Base-by-base conservation (phyloP, 2,888 invertebrate species). In the Sesia apiformis region DNA sequence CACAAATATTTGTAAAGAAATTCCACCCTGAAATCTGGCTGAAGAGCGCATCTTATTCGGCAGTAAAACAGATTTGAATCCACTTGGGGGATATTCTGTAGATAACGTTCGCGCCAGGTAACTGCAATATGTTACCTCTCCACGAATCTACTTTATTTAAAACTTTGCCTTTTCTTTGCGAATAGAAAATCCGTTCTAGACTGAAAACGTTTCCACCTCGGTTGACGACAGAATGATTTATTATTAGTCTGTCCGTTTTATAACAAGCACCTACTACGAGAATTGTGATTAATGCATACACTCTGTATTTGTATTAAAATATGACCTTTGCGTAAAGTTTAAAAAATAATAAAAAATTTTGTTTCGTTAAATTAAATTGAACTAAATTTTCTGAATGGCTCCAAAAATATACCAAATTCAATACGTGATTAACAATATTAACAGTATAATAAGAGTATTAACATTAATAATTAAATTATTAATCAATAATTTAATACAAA, bases 21-120 rank as follows among this genome's bases (percentile, higher is more conserved):
- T 23, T 46, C 46, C 5, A 46, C 8, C 8, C 4, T 8, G 38
- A 38, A 50, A 50, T 50, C 50, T 50, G 39, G 56, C 56, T 50
- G 51, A 54, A 56, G 59, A 60, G 59, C 57, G 59, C 63, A 63
- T 63, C 67, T 67, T 57, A 57, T 58, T 57, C 57, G 58, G 55
- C 53, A 60, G 59, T 59, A 60, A 62, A 63, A 59, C 57, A 58
- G 62, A 60, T 57, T 57, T 51, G 54, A 55, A 51, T 54, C 58
- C 50, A 50, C 50, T 50, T 7, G 50, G 50, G 50, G 38, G 50
- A 38, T 39, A 40, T 46, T 46, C 43, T 8, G 52, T 51, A 51
- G 52, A 23, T 41, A 50, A 50, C 50, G 39, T 50, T 50, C 55
- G 55, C 54, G 51, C 55, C 57, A 53, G 51, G 56, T 57, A 55